phyloP scores from a whole-genome alignment of 1,140 invertebrate species.

The Scylla paramamosain region DNA sequence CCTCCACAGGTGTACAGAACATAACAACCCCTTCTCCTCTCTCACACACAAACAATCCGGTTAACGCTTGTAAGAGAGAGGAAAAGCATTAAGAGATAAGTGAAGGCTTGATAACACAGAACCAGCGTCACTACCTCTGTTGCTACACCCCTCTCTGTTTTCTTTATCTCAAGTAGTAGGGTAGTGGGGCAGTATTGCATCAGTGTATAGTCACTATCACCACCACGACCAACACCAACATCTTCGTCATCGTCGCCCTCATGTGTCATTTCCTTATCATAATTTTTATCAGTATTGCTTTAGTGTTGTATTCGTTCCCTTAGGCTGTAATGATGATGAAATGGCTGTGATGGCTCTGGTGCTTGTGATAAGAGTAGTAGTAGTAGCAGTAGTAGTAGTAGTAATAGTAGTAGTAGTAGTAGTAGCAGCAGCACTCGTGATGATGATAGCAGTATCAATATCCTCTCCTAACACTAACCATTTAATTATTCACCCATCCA shows the following conservation, averaged over 20 bases:
- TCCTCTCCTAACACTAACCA: no score
- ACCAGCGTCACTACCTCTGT: not conserved
- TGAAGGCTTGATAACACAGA: not conserved
- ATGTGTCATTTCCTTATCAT: not conserved
- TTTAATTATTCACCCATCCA: no score
- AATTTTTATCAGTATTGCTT: not conserved
- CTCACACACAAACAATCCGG: not conserved
- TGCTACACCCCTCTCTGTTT: no score
- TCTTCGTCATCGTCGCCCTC: not conserved
- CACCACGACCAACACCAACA: not conserved
- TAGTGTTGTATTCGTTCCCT: not conserved
- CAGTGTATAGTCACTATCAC: not conserved
- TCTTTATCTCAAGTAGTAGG: no score
- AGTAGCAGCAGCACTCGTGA: no score
- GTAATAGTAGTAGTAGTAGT: no score
- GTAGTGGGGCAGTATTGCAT: not conserved
- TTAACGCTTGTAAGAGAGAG: not conserved
- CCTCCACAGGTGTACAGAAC: no score
- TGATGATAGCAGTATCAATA: no score
- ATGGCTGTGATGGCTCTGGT: not conserved
- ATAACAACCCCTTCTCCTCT: not conserved
- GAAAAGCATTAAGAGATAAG: not conserved
- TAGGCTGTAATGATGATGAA: not conserved
- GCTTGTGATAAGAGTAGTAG: no score
- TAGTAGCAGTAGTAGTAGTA: no score